Evolutionary conservation across 2,113 vertebrate species (phyloP).

Genomic region (Gallinago paraguaiae): DNA sequence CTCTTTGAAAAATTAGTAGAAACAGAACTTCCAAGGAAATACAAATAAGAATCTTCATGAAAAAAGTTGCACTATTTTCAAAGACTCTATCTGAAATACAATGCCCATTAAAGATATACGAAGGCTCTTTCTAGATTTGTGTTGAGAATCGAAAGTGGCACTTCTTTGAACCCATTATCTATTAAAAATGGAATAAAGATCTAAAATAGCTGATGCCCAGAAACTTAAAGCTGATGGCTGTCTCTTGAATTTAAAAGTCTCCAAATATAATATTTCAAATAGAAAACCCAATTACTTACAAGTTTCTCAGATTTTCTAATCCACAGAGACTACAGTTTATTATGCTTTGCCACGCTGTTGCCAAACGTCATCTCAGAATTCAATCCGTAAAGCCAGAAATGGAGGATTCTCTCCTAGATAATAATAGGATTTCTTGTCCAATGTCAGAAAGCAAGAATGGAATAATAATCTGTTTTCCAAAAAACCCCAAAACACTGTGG

Average conservation of each 20-base stretch:
- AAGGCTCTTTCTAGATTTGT: neutral
- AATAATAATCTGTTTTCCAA: neutral
- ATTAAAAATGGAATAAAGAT: constrained; percentile 33
- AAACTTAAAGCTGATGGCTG: neutral
- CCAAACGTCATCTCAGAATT: neutral
- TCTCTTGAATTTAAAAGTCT: neutral
- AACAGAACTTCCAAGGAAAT: neutral
- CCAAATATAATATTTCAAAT: neutral
- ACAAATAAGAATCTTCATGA: neutral
- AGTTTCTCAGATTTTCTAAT: neutral
- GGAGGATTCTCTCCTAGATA: neutral
- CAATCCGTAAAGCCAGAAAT: neutral
- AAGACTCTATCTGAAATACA: neutral
- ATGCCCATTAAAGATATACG: neutral
- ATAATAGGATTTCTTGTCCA: neutral
- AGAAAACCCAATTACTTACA: neutral
- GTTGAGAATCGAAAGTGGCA: neutral
- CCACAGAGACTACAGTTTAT: neutral
- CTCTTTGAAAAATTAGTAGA: neutral
- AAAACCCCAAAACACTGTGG: neutral
- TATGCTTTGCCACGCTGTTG: neutral
- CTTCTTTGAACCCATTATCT: constrained; percentile 5
- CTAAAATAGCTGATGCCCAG: neutral
- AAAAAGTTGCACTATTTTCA: neutral
- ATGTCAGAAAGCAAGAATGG: neutral